Evolutionary conservation across 30 jellyfish, hydroid and myxozoan genomes (phyloP).

Genomic region (Aurelia aurita complex sp. Pacific): DNA sequence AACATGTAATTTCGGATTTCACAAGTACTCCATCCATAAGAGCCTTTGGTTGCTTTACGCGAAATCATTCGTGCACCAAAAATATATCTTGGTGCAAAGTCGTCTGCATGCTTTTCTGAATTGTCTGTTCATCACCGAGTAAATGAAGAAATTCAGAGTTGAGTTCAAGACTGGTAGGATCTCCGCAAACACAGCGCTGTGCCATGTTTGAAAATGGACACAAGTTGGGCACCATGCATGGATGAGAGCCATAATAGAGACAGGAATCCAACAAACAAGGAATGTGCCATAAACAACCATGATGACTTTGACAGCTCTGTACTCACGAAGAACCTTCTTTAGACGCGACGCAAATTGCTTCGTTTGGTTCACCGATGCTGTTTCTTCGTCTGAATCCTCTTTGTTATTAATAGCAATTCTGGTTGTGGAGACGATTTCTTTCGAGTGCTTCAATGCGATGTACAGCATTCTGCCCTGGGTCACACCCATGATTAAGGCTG

Average conservation of each 20-base stretch:
- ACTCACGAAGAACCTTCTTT: slow-evolving; percentile 47
- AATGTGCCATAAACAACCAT: slow-evolving; percentile 87
- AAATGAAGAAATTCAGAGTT: slow-evolving; percentile 82
- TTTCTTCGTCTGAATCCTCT: slow-evolving; percentile 14
- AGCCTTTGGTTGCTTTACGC: background rate
- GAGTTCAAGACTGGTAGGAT: slow-evolving; percentile 78
- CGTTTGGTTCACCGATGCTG: slow-evolving; percentile 14
- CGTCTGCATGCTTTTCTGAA: slow-evolving; percentile 69
- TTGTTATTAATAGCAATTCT: slow-evolving; percentile 31
- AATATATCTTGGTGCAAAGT: slow-evolving; percentile 15
- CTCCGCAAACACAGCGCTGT: slow-evolving; percentile 56
- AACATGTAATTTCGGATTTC: too few relatives aligned
- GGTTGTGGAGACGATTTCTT: slow-evolving; percentile 49
- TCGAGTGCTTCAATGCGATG: slow-evolving; percentile 86
- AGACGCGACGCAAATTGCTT: slow-evolving; percentile 41
- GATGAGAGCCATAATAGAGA: slow-evolving; percentile 54
- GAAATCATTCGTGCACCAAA: slow-evolving; percentile 35
- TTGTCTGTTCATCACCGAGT: slow-evolving; percentile 75
- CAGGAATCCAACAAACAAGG: slow-evolving; percentile 90
- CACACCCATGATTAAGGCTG: slow-evolving; percentile 84
- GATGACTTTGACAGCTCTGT: slow-evolving; percentile 77
- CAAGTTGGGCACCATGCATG: slow-evolving; percentile 65
- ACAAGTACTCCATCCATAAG: background rate
- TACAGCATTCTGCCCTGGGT: slow-evolving; percentile 69
- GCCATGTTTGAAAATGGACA: slow-evolving; percentile 59